Base-by-base conservation (phyloP, 2,888 invertebrate genomes). In the Protonemura montana region DNA sequence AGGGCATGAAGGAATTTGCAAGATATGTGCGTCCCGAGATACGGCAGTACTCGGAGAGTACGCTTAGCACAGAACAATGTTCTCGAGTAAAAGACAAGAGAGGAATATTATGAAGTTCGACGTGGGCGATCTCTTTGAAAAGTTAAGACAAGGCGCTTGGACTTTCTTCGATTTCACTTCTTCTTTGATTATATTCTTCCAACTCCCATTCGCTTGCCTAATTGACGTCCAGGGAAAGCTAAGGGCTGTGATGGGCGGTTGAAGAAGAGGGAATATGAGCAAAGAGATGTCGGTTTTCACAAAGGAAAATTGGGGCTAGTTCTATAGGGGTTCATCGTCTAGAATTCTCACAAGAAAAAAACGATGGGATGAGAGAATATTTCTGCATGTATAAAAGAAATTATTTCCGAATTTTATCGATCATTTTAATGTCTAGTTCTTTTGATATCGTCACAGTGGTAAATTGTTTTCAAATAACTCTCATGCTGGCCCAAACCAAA, bases 221-320 rank as follows among this genome's bases (percentile, higher is more conserved):
- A 87, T 87, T 87, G 87, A 82, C 87, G 86, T 35, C 83, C 84
- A 78, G 87, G 82, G 85, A 85, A 76, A 29, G 27, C 59, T 21
- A 27, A 25, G 26, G 86, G 86, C 85, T 80, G 82, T 76, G 41
- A 81, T 59, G 59, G 3, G 16, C 59, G 59, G 59, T 16, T 13
- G 59, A 81, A 81, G 28, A 84, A 76, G 59, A 87, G 85, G 30
- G 41, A 26, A 28, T 87, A 26, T 85, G 85, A 80, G 80, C 59
- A 59, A 59, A 59, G 59, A 59, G 21, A 21, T 59, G 13, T 59
- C 59, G 78, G 29, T 81, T 82, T 76, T 85, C 85, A 85, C 81
- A 87, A 84, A 84, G 83, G 87, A 86, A 87, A 87, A 87, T 87
- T 87, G 87, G 87, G 86, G 86, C 85, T 87, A 86, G 82, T 86